Evolutionary conservation across 2,113 vertebrate genomes (phyloP), one percentile per base, ranked within the genome.

Genomic region (Zosterops hypoxanthus): DNA sequence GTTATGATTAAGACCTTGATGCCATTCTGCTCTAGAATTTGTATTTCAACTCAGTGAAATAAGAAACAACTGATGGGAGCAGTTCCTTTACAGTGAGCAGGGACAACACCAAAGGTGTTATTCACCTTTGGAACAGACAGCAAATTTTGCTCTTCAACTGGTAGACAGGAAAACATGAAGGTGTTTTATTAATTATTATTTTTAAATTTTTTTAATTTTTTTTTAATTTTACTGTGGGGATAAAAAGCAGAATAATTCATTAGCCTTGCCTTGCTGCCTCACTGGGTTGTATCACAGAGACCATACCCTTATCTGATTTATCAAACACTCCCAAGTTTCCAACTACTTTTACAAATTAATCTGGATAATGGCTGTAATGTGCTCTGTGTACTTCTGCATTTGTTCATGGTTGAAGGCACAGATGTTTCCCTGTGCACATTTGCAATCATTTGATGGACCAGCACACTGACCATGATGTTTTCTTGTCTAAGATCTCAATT

Each of bases 341-440:
- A 90, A 57, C 19, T 21, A 69, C 20, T 83, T 92, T 81, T 71
- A 60, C 18, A 66, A 94, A 95, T 86, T 63, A 88, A 96, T 85
- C 68, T 78, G 59, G 71, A 89, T 80, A 86, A 94, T 46, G 61
- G 69, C 65, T 10, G 44, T 41, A 55, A 75, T 34, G 66, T 78
- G 59, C 64, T 84, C 68, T 34, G 44, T 31, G 34, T 55, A 68
- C 70, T 91, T 82, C 53, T 55, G 44, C 46, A 24, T 49, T 87
- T 46, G 46, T 70, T 88, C 76, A 85, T 36, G 52, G 31, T 6
- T 86, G 63, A 91, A 83, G 73, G 65, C 28, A 89, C 57, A 76
- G 41, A 64, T 49, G 77, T 82, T 87, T 86, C 72, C 42, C 47
- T 50, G 46, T 3, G 18, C 41, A 36, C n/a, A 36, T 78, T 81